Base-by-base conservation (phyloP, 2,888 invertebrate genomes). In the Caenorhabditis sp. region DNA sequence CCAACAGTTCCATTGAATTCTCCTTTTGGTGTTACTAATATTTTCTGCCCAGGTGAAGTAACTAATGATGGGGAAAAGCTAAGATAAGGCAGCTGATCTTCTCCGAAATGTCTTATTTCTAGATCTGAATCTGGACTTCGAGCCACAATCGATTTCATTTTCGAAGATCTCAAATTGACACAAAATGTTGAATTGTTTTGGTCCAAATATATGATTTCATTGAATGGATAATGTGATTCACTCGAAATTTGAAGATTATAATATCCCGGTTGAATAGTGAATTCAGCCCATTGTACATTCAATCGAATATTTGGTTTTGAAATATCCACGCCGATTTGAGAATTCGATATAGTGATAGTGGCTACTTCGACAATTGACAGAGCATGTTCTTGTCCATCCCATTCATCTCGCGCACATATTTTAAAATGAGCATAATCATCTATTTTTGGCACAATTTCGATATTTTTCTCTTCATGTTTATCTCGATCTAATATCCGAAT, bases 221-320 rank as follows among this genome's bases (percentile, higher is more conserved):
- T 52, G 0, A 65, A 26, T 4, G 59, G 38, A 36, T 67, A 60
- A 52, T 75, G 75, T 2, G 52, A n/a, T 57, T 70, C 65, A n/a
- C 59, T 53, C 25, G 21, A 7, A 17, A 63, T 63, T 23, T 58
- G 36, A 2, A 75, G n/a, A 10, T 59, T 61, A 52, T 75, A 75
- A 20, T 54, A 56, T 14, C 75, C 75, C 0, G 75, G 70, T 49
- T 62, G 58, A 4, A 70, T 36, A 1, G 50, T 21, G 26, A 75
- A 75, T 21, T 75, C 75, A 8, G 67, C 70, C 75, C 75, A 75
- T 59, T 75, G 67, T 14, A 70, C 61, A 62, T 74, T 74, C 27
- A 74, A 20, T 8, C 64, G 60, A 36, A 74, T 38, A 54, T 69
- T 67, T 12, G 60, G 17, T 17, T 54, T 59, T 1, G 61, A 60